Base-by-base conservation (phyloP, 2,888 invertebrate genomes). In the Polymixis lichenea region DNA sequence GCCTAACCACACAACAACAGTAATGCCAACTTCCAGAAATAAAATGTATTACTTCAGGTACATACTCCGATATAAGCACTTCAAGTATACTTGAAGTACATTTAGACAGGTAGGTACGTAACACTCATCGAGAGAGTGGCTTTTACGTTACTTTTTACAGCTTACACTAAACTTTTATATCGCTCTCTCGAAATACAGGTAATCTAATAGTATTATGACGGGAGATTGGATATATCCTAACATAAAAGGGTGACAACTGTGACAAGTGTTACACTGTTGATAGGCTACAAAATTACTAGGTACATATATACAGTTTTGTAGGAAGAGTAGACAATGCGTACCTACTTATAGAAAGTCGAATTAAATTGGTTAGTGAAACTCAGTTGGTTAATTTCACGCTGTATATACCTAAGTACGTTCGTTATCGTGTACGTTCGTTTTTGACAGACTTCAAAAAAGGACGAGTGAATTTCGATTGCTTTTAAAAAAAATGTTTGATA, bases 91-190 rank as follows among this genome's bases (percentile, higher is more conserved):
- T 62, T 71, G 55, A 55, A 66, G 85, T 71, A 84, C 80, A 74
- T 65, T 71, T 64, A 85, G 66, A 66, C 75, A 75, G 75, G 68
- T 80, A 75, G 75, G 68, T 80, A 78, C 67, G 80, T 83, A 85
- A 87, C 79, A 83, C 83, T 86, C 80, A 88, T 88, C 83, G 73
- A 75, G 81, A 75, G 84, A 90, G 88, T 89, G 87, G 83, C 86
- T 85, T 86, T 82, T 84, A 84, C 84, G 80, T 70, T 76, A 53
- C 78, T 75, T 77, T 87, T 89, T 88, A 88, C 80, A 78, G 84
- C 85, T 77, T 43, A 61, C 80, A 87, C 84, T 90, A 87, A 90
- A 90, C 78, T 89, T 90, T 90, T 89, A 90, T 88, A 62, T 28
- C 55, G 2, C 9, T 56, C 32, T 49, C 28, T 61, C 15, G 64